These are phyloP conservation scores for Venturia canescens DNA, from an alignment of 1,140 invertebrate species.

Conservation along the genomic window DNA sequence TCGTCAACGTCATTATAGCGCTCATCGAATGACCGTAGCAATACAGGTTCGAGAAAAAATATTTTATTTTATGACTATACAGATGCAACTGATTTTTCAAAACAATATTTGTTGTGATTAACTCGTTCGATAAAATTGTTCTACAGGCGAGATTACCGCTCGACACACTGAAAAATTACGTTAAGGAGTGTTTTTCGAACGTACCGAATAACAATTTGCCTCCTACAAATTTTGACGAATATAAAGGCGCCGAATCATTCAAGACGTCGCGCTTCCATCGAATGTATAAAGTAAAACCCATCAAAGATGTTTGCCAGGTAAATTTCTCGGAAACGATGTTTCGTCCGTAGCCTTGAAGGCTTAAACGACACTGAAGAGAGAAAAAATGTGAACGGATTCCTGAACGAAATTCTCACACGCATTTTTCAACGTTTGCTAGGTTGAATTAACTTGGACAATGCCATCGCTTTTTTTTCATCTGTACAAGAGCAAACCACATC, in stretches of 20 bases:
- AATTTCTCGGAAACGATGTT: neutral
- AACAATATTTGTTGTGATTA: neutral
- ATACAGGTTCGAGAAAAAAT: conserved; percentile 79
- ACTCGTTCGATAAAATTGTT: neutral
- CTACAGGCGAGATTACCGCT: conserved; percentile 86
- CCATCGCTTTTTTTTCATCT: conserved; percentile 84
- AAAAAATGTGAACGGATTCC: conserved; percentile 2
- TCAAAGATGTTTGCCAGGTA: conserved; percentile 85
- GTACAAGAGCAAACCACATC: conserved; percentile 87
- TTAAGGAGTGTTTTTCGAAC: conserved; percentile 80
- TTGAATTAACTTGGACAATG: conserved; percentile 89
- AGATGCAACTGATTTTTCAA: neutral
- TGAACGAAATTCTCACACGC: neutral
- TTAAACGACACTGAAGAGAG: no score
- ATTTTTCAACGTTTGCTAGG: conserved; percentile 69
- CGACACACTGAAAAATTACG: conserved; percentile 84
- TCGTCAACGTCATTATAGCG: conserved; percentile 89
- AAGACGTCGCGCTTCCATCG: conserved; percentile 82
- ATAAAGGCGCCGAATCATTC: conserved; percentile 77
- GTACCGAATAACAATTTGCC: conserved; percentile 82
- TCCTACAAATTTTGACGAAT: conserved; percentile 79
- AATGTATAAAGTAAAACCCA: conserved; percentile 88
- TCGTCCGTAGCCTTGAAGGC: no score
- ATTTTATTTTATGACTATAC: neutral
- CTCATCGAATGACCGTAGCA: conserved; percentile 92